These are phyloP conservation scores for Drosophila niveifrons DNA, from an alignment of 2,888 invertebrate species.

Conservation along the genomic window DNA sequence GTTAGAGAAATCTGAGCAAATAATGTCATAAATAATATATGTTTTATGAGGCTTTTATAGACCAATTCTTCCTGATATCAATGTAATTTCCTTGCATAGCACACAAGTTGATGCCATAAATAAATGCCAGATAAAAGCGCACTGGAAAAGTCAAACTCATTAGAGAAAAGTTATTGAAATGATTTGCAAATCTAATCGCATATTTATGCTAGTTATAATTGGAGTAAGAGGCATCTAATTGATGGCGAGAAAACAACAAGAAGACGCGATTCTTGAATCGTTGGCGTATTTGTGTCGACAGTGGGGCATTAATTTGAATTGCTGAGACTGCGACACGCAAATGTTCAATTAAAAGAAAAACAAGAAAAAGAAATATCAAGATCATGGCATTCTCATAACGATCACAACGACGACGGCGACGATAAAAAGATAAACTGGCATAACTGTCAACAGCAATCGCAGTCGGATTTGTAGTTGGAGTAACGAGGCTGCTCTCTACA, in stretches of 20 bases:
- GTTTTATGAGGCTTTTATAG: neutral
- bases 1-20: neutral
- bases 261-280: neutral
- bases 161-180: neutral
- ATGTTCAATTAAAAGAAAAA: conserved; percentile 64
- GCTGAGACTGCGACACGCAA: conserved; percentile 58
- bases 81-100: neutral
- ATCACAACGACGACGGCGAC: neutral
- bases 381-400: conserved; percentile 21
- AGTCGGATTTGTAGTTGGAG: neutral
- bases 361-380: conserved; percentile 11
- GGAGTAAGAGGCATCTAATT: neutral
- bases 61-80: neutral
- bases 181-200: neutral
- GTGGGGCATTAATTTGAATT: conserved; percentile 12
- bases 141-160: neutral
- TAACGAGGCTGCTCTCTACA: conserved; percentile 39
- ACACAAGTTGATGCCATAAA: too few species aligned
- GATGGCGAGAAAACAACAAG: neutral
- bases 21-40: neutral
- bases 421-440: neutral
- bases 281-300: conserved; percentile 36
- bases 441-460: conserved; percentile 46
- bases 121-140: neutral
- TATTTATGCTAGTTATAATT: too few species aligned